These are phyloP conservation scores for Petrolisthes cinctipes DNA, from an alignment of 2,888 invertebrate species.

Conservation along the genomic window DNA sequence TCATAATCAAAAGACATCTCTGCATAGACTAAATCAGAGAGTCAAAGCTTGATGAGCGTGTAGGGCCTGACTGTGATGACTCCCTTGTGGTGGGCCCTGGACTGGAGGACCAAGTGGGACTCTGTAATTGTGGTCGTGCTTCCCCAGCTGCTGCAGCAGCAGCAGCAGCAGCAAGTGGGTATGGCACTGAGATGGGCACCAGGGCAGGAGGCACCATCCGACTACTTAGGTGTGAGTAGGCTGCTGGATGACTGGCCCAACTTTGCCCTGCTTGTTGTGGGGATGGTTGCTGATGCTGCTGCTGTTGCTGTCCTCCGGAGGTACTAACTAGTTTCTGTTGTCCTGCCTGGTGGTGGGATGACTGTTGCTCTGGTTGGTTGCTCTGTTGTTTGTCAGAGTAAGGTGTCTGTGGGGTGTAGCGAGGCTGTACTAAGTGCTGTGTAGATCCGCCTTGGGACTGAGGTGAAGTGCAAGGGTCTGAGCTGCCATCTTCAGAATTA, in stretches of 20 bases:
- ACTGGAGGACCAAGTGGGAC: slow-evolving; percentile 35
- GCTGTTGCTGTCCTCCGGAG: not conserved
- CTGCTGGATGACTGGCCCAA: slow-evolving; percentile 38
- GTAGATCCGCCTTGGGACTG: slow-evolving; percentile 18
- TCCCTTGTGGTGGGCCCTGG: slow-evolving; percentile 24
- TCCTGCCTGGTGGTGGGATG: slow-evolving; percentile 13
- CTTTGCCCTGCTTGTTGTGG: slow-evolving; percentile 31
- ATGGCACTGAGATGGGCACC: slow-evolving; percentile 51
- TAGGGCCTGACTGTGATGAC: slow-evolving; percentile 27
- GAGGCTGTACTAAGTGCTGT: slow-evolving; percentile 23
- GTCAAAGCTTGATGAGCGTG: slow-evolving; percentile 52
- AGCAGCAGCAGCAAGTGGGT: slow-evolving; percentile 13
- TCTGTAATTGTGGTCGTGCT: slow-evolving; percentile 25
- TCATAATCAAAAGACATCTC: not conserved
- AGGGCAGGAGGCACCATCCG: slow-evolving; percentile 52
- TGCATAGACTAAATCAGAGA: slow-evolving; percentile 46
- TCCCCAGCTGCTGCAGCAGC: not conserved
- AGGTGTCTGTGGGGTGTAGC: slow-evolving; percentile 19
- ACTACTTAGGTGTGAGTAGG: slow-evolving; percentile 38
- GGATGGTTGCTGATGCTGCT: slow-evolving; percentile 16
- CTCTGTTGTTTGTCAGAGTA: slow-evolving; percentile 7
- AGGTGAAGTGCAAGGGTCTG: slow-evolving; percentile 20
- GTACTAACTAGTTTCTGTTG: slow-evolving; percentile 10
- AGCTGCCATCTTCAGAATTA: slow-evolving; percentile 29
- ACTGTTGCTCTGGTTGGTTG: slow-evolving; percentile 21